Conservation (phyloP, 2,797 vertebrate genomes). For the Hoplostethus atlanticus region DNA sequence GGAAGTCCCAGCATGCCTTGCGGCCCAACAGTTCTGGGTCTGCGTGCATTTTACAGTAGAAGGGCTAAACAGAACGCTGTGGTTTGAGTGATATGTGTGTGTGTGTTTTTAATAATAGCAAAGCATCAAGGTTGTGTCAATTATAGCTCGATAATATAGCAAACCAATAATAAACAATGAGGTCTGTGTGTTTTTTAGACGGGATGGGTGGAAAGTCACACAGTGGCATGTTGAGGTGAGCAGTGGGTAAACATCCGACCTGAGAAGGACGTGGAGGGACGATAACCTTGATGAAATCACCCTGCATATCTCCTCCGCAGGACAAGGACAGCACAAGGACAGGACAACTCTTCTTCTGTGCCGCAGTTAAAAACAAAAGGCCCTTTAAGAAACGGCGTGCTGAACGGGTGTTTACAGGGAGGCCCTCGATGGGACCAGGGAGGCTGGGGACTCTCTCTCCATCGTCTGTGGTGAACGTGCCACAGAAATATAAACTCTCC, state of each 20-base stretch:
- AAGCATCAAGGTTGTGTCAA: constrained; percentile 16
- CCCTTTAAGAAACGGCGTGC: constrained; percentile 44
- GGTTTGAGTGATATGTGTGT: constrained; percentile 34
- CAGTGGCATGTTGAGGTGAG: constrained; percentile 31
- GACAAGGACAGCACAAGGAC: constrained; percentile 47
- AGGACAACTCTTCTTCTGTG: constrained; percentile 7
- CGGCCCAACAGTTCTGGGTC: constrained; percentile 52
- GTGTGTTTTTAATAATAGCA: constrained; percentile 32
- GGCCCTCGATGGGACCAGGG: constrained; percentile 59
- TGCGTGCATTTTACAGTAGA: constrained; percentile 68
- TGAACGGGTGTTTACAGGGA: constrained; percentile 64
- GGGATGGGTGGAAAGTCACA: neutral
- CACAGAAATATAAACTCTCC: constrained; percentile 60
- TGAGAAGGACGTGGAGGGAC: constrained; percentile 47
- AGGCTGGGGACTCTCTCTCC: constrained; percentile 61
- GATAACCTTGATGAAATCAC: constrained; percentile 70
- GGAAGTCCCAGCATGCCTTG: constrained; percentile 79
- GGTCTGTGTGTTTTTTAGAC: neutral
- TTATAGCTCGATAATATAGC: constrained; percentile 18
- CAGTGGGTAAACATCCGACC: constrained; percentile 24
- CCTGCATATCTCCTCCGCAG: constrained; percentile 49
- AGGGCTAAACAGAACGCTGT: constrained; percentile 36
- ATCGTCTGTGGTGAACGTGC: constrained; percentile 38
- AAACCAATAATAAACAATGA: constrained; percentile 13
- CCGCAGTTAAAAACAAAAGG: constrained; percentile 15